Base-by-base conservation (phyloP, 1,140 invertebrate species). In the Drosophila auraria region DNA sequence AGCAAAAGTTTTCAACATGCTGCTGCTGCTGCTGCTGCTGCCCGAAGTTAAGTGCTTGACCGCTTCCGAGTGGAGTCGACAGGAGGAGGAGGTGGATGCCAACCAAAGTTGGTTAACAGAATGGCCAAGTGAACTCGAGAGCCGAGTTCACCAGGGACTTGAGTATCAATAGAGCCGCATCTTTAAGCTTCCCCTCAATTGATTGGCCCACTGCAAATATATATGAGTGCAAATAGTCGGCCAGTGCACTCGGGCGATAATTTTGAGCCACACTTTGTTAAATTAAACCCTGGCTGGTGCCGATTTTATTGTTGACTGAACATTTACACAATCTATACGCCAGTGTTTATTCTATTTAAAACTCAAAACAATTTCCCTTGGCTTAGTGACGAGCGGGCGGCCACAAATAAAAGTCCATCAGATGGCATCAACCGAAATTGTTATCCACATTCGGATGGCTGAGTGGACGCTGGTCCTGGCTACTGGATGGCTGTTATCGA, bases 321-420 rank as follows among this genome's bases (percentile, higher is more conserved):
- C 84, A 89, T 80, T 87, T 89, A 58, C 77, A 89, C 84, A 89
- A 89, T 89, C 83, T 84, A 82, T 84, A 79, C 86, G 86, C 82
- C 86, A 89, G 89, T 78, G 70, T 90, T 89, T 83, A 84, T 89
- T 89, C 80, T 76, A 90, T 90, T 89, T 89, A 89, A 84, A 90
- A 84, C 60, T 58, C 54, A 89, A 89, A 90, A 89, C 84, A 90
- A 90, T 89, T 84, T 90, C 63, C 78, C 63, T 59, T 59, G 70
- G 86, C 84, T 87, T 89, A 74, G 69, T 50, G 63, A 68, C 56
- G 73, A 64, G 75, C 27, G 65, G 42, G 47, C 63, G 42, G 51
- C 63, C 62, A 79, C 53, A 76, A 87, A 83, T 61, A 70, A 71
- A 83, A 69, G 54, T 69, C 86, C 62, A 86, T 87, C 81, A 74